Evolutionary conservation across 2,113 vertebrate species (phyloP).

Genomic region (Dipodomys ordii): DNA sequence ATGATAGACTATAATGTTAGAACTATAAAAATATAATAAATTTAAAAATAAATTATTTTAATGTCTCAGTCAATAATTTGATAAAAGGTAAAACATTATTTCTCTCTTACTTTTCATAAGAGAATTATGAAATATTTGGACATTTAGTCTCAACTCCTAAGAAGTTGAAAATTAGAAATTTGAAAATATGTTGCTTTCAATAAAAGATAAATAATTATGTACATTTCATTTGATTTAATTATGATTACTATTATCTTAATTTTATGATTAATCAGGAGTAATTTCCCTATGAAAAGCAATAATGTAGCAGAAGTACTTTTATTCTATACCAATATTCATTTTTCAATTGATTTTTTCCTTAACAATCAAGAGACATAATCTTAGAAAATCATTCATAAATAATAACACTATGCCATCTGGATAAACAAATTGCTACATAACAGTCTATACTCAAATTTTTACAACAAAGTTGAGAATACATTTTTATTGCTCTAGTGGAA

Average conservation of each 20-base stretch:
- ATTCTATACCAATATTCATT: constrained; percentile 6
- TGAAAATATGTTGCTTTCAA: neutral
- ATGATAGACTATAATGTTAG: neutral
- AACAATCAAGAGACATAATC: constrained; percentile 53
- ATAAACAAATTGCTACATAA: constrained; percentile 54
- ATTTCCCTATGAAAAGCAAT: neutral
- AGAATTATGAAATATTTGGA: neutral
- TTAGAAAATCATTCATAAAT: constrained; percentile 69
- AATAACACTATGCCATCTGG: constrained; percentile 48
- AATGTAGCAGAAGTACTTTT: neutral
- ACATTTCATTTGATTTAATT: no score
- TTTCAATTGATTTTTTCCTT: constrained; percentile 52
- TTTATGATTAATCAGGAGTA: neutral
- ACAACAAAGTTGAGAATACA: constrained; percentile 48
- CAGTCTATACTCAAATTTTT: constrained; percentile 59
- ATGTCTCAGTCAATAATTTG: neutral
- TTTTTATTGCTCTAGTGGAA: constrained; percentile 60
- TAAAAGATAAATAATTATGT: neutral
- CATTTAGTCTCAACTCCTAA: neutral
- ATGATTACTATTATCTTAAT: neutral
- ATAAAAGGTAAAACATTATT: neutral
- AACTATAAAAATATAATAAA: neutral
- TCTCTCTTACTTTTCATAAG: neutral
- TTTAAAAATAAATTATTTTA: neutral
- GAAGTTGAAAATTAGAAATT: neutral